Base-by-base conservation (phyloP, 2,888 invertebrate genomes). In the Cryptosula pallasiana region DNA sequence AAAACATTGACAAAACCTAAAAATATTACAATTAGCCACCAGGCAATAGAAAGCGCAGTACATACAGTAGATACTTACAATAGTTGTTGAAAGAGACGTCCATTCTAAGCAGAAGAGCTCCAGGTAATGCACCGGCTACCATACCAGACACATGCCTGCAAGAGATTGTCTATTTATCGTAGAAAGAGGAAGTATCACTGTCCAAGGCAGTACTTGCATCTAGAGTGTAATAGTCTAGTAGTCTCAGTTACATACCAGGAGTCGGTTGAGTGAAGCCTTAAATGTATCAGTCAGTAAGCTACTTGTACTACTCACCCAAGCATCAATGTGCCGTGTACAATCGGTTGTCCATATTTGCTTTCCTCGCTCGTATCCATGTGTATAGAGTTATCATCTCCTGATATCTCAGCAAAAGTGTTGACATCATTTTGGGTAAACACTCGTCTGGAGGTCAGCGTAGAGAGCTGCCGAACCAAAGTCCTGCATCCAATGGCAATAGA, bases 291-390 rank as follows among this genome's bases (percentile, higher is more conserved):
- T n/a, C n/a, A n/a, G n/a, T n/a, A n/a, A n/a, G n/a, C n/a, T n/a
- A n/a, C n/a, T n/a, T n/a, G n/a, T n/a, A n/a, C n/a, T n/a, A 34
- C 63, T 27, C 27, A 63, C 63, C 63, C 63, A 9, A 63, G n/a
- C 63, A 63, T 63, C 32, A 63, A n/a, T 32, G 32, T 32, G 29
- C 63, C 63, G 34, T 63, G 63, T 32, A 63, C 63, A 63, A 63
- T 63, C 13, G 63, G 63, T 32, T n/a, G 2, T 16, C 63, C 63
- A 63, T 63, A 63, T 63, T 32, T 63, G 13, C n/a, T 34, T 29
- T 5, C 32, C 5, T 5, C 32, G 16, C 9, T 63, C 3, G 29
- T 34, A 32, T 63, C 34, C 2, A 32, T 32, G 32, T 63, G 63
- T 63, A 63, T 63, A 2, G 34, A 16, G 32, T 63, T 63, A 16